Evolutionary conservation across 2,888 invertebrate genomes (phyloP), one percentile per base, ranked within the genome.

Genomic region (Orthonevra nobilis): DNA sequence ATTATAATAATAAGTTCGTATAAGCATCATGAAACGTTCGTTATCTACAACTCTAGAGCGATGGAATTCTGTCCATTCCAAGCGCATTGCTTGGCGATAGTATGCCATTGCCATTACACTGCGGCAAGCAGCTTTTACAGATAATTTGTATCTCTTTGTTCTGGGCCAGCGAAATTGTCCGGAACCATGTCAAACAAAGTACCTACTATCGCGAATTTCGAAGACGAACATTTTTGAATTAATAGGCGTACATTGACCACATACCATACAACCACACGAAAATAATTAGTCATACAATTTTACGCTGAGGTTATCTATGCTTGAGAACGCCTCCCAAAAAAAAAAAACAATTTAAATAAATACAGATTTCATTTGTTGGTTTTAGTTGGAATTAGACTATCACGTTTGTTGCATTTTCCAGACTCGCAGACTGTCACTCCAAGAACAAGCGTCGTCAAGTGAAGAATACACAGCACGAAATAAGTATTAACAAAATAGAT

Each of bases 171-270:
- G 42, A 63, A 48, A 30, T 32, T 30, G 17, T 66, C 6, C 56
- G 2, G 26, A 46, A 34, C 5, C n/a, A n/a, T n/a, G n/a, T n/a
- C n/a, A n/a, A n/a, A n/a, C n/a, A n/a, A n/a, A n/a, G n/a, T n/a
- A n/a, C n/a, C n/a, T 48, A n/a, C 46, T 69, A 73, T 73, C 60
- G 32, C 6, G 0, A 28, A 17, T 32, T 44, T 40, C 32, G 23
- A 38, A 38, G 15, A 72, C n/a, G n/a, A n/a, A n/a, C n/a, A n/a
- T n/a, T 28, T 54, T 14, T 3, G 26, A 54, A 72, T 56, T 64
- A 66, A 66, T 40, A 70, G 70, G 38, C 54, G 54, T 66, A 52
- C 72, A 56, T 79, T 79, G 73, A 79, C 73, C 73, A 66, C 58
- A 32, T 56, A 64, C 23, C 3, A 9, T 9, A 3, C 12, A 20